Base-by-base conservation (phyloP, 2,113 vertebrate genomes). In the Callithrix jacchus region DNA sequence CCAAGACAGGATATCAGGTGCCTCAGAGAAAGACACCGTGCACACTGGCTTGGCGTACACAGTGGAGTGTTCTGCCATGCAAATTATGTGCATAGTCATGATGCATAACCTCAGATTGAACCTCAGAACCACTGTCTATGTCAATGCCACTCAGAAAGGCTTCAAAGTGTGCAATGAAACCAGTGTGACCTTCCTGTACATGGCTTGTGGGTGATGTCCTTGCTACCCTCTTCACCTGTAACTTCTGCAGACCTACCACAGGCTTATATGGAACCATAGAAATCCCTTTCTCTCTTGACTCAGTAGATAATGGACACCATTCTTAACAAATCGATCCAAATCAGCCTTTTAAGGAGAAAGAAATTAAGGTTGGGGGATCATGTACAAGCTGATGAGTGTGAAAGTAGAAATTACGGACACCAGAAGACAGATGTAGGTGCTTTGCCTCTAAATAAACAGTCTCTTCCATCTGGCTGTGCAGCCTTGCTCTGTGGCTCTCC, bases 161-260 rank as follows among this genome's bases (percentile, higher is more conserved):
- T 99, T 99, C 99, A 99, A 99, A 97, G 99, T 99, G 58, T 99
- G 99, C 98, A 99, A 99, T 12, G 99, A 99, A 98, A 99, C 99
- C 45, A 99, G 99, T 21, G 98, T 99, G 95, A 99, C 99, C 97
- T 99, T 99, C 98, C 99, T 99, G 99, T 99, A 99, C 98, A 98
- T 0, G 61, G n/a, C 45, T 27, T 9, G 6, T 47, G 45, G 27
- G 68, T 61, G 74, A 45, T 71, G 45, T 56, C 92, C 66, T 49
- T 94, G 88, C 97, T 82, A 89, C 96, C 97, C 27, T 64, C 27
- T 64, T 30, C 61, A 64, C 61, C 27, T 32, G 27, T 64, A 64
- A 64, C 27, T 64, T 94, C 96, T 97, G 97, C 95, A 98, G 97
- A 96, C 97, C 97, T 98, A 97, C 98, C 98, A 97, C 97, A 96